Evolutionary conservation across 2,888 invertebrate species (phyloP), one percentile per base, ranked within the genome.

Genomic region (Dryobotodes eremita): DNA sequence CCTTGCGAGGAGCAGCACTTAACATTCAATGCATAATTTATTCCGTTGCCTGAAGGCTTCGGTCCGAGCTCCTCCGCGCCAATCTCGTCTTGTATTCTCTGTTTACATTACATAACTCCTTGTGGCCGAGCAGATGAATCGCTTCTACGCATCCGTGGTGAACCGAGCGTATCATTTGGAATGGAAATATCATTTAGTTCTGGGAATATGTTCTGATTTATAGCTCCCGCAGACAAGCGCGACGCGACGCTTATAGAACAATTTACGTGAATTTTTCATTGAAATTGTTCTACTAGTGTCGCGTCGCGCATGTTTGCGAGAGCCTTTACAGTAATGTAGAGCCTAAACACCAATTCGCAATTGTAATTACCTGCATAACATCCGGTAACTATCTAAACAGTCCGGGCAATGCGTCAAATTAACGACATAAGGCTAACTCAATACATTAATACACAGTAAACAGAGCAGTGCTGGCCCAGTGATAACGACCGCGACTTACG

Each of bases 401-500:
- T 36, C 13, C 17, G 61, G 83, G 84, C 86, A 77, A 91, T 92
- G 86, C 82, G 86, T 91, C 90, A 92, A 85, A 89, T 87, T 91
- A 91, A 91, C 88, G 83, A 85, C 84, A 50, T 42, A 42, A 42
- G 42, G 7, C 7, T 42, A 92, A 36, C 53, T 36, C 17, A 15
- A 23, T 8, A 69, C 50, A 53, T 53, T 69, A 31, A 15, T 69
- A 70, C 13, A 57, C 69, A 70, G 20, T 55, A 57, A 11, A 11
- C 1, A 36, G 31, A 36, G 31, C 31, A 36, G 31, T 36, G 31
- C 2, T 36, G 31, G 31, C 31, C 31, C 31, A 36, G 31, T 36
- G 31, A 36, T 36, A 36, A 2, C 31, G 31, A 3, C 31, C 31
- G 31, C 31, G 31, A 36, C 1, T 36, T 36, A 36, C 31, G 31